Evolutionary conservation across 2,113 vertebrate species (phyloP).

Genomic region (Erythrocercus mccallii): DNA sequence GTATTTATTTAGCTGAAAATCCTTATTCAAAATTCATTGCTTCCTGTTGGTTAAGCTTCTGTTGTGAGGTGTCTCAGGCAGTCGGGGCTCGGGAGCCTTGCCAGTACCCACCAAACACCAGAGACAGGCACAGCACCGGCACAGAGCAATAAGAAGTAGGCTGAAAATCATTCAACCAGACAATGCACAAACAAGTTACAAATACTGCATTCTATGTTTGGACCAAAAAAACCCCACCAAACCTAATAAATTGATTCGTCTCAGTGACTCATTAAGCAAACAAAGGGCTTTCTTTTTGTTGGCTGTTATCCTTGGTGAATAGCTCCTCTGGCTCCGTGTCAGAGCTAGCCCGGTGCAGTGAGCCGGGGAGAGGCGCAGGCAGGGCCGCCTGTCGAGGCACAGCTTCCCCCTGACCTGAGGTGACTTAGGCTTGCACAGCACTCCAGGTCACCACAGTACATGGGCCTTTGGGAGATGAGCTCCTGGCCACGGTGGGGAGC

Average conservation of each 20-base stretch:
- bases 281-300: neutral
- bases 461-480: neutral
- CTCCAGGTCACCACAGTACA: neutral
- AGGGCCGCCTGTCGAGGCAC: neutral
- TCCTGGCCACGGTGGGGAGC: neutral
- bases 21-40: neutral
- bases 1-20: slow-evolving; percentile 18
- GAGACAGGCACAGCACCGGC: neutral
- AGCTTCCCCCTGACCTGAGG: neutral
- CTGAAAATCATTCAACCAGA: neutral
- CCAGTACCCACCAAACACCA: neutral
- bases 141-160: neutral
- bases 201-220: neutral
- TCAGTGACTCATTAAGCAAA: slow-evolving; percentile 31
- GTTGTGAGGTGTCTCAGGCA: neutral
- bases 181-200: neutral
- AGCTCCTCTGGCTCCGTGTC: fast-evolving
- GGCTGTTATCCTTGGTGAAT: neutral
- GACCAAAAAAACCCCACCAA: neutral
- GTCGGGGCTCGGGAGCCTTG: neutral
- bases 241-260: neutral
- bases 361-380: fast-evolving
- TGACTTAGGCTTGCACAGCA: neutral
- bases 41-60: neutral
- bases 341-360: neutral